Conservation (phyloP, 2,888 invertebrate species). For the Artemia sp. region DNA sequence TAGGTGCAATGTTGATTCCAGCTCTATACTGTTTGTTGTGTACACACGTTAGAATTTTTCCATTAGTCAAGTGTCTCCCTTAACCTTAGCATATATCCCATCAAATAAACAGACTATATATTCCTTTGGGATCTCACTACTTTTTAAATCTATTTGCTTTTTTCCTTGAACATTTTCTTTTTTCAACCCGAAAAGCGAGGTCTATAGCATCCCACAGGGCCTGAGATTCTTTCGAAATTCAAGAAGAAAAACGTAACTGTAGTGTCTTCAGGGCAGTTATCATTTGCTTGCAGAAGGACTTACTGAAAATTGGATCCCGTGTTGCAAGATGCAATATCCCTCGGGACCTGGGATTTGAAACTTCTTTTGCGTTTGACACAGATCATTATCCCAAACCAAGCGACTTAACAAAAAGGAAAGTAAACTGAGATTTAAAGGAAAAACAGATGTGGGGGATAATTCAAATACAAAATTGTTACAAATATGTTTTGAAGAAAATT, state of each 20-base stretch:
- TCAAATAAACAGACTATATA: neutral
- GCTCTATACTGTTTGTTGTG: conserved; percentile 4
- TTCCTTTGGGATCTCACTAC: conserved; percentile 4
- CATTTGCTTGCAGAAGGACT: conserved; percentile 4
- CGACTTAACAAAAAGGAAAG: neutral
- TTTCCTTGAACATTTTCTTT: neutral
- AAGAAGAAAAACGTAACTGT: neutral
- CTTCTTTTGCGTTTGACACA: neutral
- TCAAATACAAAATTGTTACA: no score
- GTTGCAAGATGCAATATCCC: neutral
- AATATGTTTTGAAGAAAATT: no score
- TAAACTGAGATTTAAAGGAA: no score
- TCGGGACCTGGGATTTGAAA: neutral
- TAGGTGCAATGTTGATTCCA: no score
- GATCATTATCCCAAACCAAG: conserved; percentile 5
- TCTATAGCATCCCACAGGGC: no score
- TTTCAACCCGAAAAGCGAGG: neutral
- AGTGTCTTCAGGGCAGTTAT: conserved; percentile 13
- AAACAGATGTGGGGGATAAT: no score
- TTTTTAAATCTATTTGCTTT: conserved; percentile 11
- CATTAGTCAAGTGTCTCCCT: neutral
- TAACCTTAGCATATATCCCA: neutral
- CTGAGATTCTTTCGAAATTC: no score
- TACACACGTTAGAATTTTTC: neutral
- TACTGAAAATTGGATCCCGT: conserved; percentile 10